Conservation (phyloP, 2,113 vertebrate genomes). For the Nothobranchius kuhntae region DNA sequence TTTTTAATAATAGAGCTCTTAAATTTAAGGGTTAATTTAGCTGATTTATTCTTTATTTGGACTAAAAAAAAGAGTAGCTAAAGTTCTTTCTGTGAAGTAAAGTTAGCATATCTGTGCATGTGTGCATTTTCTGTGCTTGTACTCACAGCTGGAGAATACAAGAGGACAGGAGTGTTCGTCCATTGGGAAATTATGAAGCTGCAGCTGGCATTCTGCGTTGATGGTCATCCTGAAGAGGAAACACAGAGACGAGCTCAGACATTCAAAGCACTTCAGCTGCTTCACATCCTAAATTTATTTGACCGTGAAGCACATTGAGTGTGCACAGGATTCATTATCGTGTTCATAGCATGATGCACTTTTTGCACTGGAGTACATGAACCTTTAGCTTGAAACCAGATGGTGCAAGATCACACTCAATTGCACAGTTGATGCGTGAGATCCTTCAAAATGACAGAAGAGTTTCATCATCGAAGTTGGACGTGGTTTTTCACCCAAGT, state of each 20-base stretch:
- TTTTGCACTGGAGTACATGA: constrained; percentile 12
- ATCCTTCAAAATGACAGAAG: constrained; percentile 45
- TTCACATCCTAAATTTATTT: background rate
- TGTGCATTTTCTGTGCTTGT: constrained; percentile 25
- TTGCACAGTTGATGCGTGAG: constrained; percentile 32
- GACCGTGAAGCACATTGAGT: constrained; percentile 18
- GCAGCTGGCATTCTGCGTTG: constrained; percentile 95
- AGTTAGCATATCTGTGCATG: background rate
- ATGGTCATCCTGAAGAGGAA: constrained; percentile 88
- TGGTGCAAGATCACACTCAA: constrained; percentile 45
- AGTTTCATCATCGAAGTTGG: constrained; percentile 34
- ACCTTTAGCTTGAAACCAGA: constrained; percentile 33
- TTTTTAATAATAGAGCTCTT: too few species aligned
- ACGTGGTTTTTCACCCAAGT: constrained; percentile 27
- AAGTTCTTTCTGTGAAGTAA: background rate
- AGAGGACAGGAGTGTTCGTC: constrained; percentile 97
- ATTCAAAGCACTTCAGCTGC: background rate
- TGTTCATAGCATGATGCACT: constrained; percentile 7
- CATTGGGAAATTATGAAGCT: constrained; percentile 98
- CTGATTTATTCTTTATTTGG: too few species aligned
- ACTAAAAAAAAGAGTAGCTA: too few species aligned
- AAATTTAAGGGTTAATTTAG: too few species aligned
- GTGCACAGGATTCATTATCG: constrained; percentile 6
- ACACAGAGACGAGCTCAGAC: constrained; percentile 22
- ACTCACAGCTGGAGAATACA: constrained; percentile 98